These are phyloP conservation scores for Poeciliopsis turneri DNA, from an alignment of 2,797 vertebrate genomes.

Conservation along the genomic window DNA sequence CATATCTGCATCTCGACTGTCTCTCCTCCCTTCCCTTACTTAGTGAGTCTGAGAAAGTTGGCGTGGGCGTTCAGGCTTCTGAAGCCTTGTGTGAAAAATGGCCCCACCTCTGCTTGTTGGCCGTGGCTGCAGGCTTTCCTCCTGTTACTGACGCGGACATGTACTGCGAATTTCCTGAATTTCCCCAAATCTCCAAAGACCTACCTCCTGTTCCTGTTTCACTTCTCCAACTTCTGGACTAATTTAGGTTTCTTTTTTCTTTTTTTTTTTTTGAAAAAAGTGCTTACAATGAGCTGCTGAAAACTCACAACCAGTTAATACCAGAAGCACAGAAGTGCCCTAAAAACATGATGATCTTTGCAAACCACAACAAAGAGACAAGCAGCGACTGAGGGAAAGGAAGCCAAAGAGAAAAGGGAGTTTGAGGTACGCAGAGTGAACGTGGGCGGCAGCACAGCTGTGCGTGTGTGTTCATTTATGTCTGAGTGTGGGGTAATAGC, in stretches of 20 bases:
- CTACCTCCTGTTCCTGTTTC: slow-evolving; percentile 14
- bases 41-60: slow-evolving; percentile 63
- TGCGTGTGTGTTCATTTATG: slow-evolving; percentile 35
- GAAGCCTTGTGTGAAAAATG: slow-evolving; percentile 58
- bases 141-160: slow-evolving; percentile 27
- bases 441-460: slow-evolving; percentile 67
- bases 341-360: slow-evolving; percentile 30
- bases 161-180: slow-evolving; percentile 30
- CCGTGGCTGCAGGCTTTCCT: slow-evolving; percentile 42
- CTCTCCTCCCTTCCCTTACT: slow-evolving; percentile 7
- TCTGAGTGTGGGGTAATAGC: slow-evolving; percentile 66
- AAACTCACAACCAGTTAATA: slow-evolving; percentile 14
- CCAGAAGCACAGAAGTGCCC: slow-evolving; percentile 8
- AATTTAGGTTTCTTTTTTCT: background rate
- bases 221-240: slow-evolving; percentile 17
- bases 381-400: slow-evolving; percentile 29
- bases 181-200: slow-evolving; percentile 10
- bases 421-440: slow-evolving; percentile 25
- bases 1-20: slow-evolving; percentile 31
- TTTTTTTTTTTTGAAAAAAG: background rate
- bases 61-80: slow-evolving; percentile 66
- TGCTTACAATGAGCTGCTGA: background rate
- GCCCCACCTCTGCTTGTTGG: slow-evolving; percentile 50
- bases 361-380: slow-evolving; percentile 28
- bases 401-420: slow-evolving; percentile 30